These are phyloP conservation scores for Bubalus kerabau DNA, from an alignment of 2,113 vertebrate species.

Conservation along the genomic window DNA sequence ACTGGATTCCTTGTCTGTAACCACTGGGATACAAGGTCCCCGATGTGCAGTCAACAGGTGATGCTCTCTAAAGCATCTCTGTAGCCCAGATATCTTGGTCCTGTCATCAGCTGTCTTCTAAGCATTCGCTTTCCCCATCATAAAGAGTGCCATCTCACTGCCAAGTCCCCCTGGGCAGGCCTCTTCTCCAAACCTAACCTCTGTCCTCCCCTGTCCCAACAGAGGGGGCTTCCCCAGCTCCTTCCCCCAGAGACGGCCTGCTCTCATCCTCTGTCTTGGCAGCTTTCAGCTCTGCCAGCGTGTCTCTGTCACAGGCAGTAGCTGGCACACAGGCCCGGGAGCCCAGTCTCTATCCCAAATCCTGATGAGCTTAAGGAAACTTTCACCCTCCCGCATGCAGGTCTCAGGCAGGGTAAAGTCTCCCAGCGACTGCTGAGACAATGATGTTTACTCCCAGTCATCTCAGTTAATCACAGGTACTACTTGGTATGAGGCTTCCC, in stretches of 20 bases:
- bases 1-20: not conserved
- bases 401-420: not conserved
- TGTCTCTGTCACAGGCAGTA: not conserved
- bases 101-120: not conserved
- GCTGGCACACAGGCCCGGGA: not conserved
- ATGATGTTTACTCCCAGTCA: not conserved
- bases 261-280: not conserved
- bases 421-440: not conserved
- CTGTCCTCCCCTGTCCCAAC: not conserved
- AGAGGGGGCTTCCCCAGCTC: accelerated
- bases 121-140: not conserved
- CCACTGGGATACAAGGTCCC: not conserved
- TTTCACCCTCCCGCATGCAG: not conserved
- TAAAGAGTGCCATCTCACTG: not conserved
- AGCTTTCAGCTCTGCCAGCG: not conserved
- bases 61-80: not conserved
- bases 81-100: not conserved
- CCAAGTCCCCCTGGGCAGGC: too few species aligned
- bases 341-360: not conserved
- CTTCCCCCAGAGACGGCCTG: too few species aligned
- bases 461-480: too few species aligned
- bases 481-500: not conserved
- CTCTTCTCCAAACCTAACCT: not conserved
- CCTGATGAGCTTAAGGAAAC: not conserved
- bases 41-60: not conserved